Evolutionary conservation across 2,888 invertebrate species (phyloP).

Genomic region (Bombylius major): DNA sequence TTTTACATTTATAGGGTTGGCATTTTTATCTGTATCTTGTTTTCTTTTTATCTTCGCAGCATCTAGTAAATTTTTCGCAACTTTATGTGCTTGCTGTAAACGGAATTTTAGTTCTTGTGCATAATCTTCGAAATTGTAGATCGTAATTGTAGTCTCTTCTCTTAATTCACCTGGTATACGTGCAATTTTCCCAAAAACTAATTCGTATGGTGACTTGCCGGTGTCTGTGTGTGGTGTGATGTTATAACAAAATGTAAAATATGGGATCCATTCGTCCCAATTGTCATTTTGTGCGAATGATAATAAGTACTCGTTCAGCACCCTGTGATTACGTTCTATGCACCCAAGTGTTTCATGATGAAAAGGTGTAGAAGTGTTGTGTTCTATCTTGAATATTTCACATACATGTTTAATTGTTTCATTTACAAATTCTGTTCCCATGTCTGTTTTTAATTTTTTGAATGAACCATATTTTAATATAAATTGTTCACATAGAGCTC

Average conservation of each 20-base stretch:
- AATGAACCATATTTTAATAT: conserved; percentile 15
- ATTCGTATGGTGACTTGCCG: background rate
- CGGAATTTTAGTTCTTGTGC: background rate
- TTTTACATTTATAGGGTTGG: background rate
- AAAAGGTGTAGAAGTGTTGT: conserved; percentile 11
- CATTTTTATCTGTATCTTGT: background rate
- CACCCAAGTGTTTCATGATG: conserved; percentile 15
- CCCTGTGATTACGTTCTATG: conserved; percentile 16
- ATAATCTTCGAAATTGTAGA: background rate
- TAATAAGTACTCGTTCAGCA: conserved; percentile 14
- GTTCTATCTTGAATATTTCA: conserved; percentile 5
- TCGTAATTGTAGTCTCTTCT: background rate
- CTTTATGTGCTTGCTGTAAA: background rate
- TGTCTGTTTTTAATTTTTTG: conserved; percentile 11
- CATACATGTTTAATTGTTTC: conserved; percentile 6
- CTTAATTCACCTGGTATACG: background rate
- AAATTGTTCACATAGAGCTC: conserved; percentile 16
- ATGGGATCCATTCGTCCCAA: conserved; percentile 11
- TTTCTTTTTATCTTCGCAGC: background rate
- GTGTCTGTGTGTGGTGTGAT: conserved; percentile 5
- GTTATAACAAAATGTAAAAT: conserved; percentile 10
- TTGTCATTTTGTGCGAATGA: conserved; percentile 10
- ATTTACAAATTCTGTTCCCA: conserved; percentile 14
- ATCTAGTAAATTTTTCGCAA: background rate
- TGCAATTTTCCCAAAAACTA: background rate